phyloP scores from a whole-genome alignment of 2,113 vertebrate genomes.

The Sclerurus mexicanus region DNA sequence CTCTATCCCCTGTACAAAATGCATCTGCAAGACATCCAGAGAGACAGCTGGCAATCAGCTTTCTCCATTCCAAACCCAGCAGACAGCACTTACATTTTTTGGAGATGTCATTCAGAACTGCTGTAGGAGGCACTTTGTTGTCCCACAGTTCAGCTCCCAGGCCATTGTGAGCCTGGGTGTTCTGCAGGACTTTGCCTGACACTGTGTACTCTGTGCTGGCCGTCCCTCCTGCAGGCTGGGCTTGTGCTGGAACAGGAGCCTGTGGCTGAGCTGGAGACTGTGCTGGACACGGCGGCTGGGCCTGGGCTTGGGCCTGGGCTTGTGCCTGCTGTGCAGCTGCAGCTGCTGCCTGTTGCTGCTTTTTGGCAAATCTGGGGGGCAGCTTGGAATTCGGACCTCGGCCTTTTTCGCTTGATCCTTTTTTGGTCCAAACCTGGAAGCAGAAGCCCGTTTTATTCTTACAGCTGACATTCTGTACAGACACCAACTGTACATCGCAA shows the following conservation, averaged over 20 bases:
- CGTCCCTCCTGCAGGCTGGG: conserved; percentile 54
- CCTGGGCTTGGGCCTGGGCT: conserved; percentile 57
- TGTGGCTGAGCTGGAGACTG: conserved; percentile 67
- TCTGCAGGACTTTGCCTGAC: conserved; percentile 76
- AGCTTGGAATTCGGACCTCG: conserved; percentile 90
- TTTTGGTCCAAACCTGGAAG: conserved; percentile 93
- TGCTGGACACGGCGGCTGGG: conserved; percentile 18
- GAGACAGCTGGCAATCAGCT: not conserved
- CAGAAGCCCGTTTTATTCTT: not conserved
- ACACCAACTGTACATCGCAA: not conserved
- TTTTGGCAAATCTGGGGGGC: conserved; percentile 96
- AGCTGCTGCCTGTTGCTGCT: conserved; percentile 80
- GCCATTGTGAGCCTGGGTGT: conserved; percentile 76
- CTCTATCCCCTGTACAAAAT: not conserved
- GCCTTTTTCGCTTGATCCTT: conserved; percentile 88
- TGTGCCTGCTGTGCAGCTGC: conserved; percentile 62
- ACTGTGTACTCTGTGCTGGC: conserved; percentile 79
- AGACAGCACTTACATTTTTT: conserved; percentile 87
- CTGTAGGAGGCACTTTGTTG: conserved; percentile 84
- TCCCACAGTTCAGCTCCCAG: conserved; percentile 93
- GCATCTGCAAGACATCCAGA: not conserved
- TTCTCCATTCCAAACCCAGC: not conserved
- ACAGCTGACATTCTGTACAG: not conserved
- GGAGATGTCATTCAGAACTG: conserved; percentile 86
- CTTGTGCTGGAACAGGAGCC: conserved; percentile 45